These are phyloP conservation scores for Python bivittatus DNA, from an alignment of 2,113 vertebrate genomes.

Conservation along the genomic window DNA sequence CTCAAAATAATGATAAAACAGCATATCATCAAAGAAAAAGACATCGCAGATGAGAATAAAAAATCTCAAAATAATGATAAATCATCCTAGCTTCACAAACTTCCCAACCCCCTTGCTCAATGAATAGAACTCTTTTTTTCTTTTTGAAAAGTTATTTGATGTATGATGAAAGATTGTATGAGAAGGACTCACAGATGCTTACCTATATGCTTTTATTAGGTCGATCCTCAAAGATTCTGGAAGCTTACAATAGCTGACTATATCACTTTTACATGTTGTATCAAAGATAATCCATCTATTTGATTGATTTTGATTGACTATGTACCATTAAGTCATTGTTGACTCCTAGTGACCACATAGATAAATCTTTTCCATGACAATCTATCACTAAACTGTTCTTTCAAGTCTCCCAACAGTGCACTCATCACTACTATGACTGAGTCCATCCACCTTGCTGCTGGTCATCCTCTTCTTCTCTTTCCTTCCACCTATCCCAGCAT, in stretches of 20 bases:
- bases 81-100: background rate
- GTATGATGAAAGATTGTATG: background rate
- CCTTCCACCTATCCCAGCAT: background rate
- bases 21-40: background rate
- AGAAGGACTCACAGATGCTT: background rate
- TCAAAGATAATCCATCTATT: background rate
- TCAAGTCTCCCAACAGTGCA: background rate
- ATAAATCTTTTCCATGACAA: background rate
- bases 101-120: background rate
- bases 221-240: background rate
- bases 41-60: background rate
- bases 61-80: background rate
- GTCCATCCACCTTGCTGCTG: background rate
- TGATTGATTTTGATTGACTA: background rate
- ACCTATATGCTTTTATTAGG: background rate
- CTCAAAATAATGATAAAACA: background rate
- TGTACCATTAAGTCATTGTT: background rate
- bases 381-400: background rate
- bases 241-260: background rate
- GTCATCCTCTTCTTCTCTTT: background rate
- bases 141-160: background rate
- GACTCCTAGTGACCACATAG: background rate
- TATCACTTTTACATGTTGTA: background rate
- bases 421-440: background rate
- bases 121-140: background rate